A percentile compares a stretch with the other conserved stretches of the same genome.
Conservation (phyloP, 2,113 vertebrate genomes). For the Rana temporaria region DNA sequence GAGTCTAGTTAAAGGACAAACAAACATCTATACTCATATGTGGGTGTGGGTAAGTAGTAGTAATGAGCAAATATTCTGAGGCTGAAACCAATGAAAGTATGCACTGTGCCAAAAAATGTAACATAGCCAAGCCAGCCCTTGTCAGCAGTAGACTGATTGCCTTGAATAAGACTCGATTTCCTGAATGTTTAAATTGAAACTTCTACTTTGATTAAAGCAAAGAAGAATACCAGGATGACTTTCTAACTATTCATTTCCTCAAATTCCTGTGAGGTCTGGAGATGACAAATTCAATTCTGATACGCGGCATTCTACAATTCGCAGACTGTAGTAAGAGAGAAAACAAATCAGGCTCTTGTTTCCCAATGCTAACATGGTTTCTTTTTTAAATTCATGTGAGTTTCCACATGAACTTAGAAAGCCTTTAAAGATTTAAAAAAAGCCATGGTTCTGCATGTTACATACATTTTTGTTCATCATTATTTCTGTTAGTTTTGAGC, state of each 20-base stretch:
- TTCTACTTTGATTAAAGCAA: slow-evolving; percentile 85
- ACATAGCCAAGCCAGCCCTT: slow-evolving; percentile 77
- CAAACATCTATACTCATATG: slow-evolving; percentile 61
- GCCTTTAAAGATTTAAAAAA: slow-evolving; percentile 58
- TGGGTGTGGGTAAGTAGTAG: slow-evolving; percentile 25
- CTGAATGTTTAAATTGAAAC: slow-evolving; percentile 85
- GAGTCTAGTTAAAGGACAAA: not conserved
- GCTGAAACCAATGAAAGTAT: slow-evolving; percentile 79
- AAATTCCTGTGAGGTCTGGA: slow-evolving; percentile 85
- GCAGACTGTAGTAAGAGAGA: slow-evolving; percentile 79
- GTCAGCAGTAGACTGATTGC: slow-evolving; percentile 81
- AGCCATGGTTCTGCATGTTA: not conserved
- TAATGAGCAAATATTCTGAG: slow-evolving; percentile 65
- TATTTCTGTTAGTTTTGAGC: not conserved
- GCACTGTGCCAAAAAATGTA: slow-evolving; percentile 78
- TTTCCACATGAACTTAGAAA: slow-evolving; percentile 69
- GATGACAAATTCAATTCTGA: slow-evolving; percentile 89
- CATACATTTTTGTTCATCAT: not conserved
- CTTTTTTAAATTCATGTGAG: slow-evolving; percentile 77
- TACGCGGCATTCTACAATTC: slow-evolving; percentile 83
- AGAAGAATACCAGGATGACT: slow-evolving; percentile 79
- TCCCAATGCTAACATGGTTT: slow-evolving; percentile 79
- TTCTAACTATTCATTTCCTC: slow-evolving; percentile 82
- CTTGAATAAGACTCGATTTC: slow-evolving; percentile 86
- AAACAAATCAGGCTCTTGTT: slow-evolving; percentile 84